A percentile compares a stretch with the other conserved stretches of the same genome.
Evolutionary conservation across 2,113 vertebrate species (phyloP).

Genomic region (Cephalopholis sonnerati): DNA sequence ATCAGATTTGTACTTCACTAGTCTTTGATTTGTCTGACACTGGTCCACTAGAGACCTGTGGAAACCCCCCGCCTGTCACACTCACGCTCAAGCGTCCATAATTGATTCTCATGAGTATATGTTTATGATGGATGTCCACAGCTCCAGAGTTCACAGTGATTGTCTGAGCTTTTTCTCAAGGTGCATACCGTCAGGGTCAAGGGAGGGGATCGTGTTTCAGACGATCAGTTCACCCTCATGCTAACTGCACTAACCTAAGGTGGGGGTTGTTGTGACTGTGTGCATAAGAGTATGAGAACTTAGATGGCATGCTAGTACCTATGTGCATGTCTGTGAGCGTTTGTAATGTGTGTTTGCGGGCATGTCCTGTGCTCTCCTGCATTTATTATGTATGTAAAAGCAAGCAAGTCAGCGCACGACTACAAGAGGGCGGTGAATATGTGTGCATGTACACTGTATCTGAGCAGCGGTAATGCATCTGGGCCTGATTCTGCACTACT

Average conservation of each 20-base stretch:
- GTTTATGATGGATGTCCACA: slow-evolving; percentile 58
- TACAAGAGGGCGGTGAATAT: background rate
- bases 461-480: slow-evolving; percentile 61
- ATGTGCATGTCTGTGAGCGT: background rate
- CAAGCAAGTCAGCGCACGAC: background rate
- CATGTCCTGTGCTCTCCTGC: background rate
- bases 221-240: slow-evolving; percentile 37
- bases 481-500: slow-evolving; percentile 60
- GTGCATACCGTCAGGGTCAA: slow-evolving; percentile 2
- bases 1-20: slow-evolving; percentile 26
- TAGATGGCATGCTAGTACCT: slow-evolving; percentile 7
- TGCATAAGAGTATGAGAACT: slow-evolving; percentile 11
- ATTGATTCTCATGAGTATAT: slow-evolving; percentile 59
- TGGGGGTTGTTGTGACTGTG: background rate
- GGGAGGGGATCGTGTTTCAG: slow-evolving; percentile 48
- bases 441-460: background rate
- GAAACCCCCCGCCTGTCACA: slow-evolving; percentile 42
- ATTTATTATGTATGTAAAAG: slow-evolving; percentile 27
- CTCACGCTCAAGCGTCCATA: slow-evolving; percentile 50
- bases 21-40: slow-evolving; percentile 63
- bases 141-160: slow-evolving; percentile 29
- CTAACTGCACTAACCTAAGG: slow-evolving; percentile 23
- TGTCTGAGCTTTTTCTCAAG: slow-evolving; percentile 42
- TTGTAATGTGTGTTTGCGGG: slow-evolving; percentile 9
- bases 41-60: slow-evolving; percentile 32